Percentiles rank a stretch among this genome's conserved stretches.
Conservation (phyloP, 2,797 vertebrate species). For the Adrianichthys oophorus region DNA sequence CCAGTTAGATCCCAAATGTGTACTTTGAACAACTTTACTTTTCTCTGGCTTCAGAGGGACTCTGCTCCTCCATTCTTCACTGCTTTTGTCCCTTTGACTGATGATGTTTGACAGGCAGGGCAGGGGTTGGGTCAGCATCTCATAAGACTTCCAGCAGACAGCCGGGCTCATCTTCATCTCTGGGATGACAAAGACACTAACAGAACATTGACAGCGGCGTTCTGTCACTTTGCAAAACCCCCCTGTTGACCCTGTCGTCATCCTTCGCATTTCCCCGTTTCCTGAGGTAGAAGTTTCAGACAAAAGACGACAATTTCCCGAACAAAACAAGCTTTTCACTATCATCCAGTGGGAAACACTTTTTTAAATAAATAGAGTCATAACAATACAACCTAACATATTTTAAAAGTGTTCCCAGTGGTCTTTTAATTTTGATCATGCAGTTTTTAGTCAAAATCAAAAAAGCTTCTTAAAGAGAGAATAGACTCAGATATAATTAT, state of each 20-base stretch:
- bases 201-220: slow-evolving; percentile 33
- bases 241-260: slow-evolving; percentile 18
- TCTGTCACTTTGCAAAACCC: slow-evolving; percentile 43
- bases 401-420: too few relatives aligned
- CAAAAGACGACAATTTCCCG: slow-evolving; percentile 40
- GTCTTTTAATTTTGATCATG: too few relatives aligned
- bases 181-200: slow-evolving; percentile 40
- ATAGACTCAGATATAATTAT: too few relatives aligned
- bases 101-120: slow-evolving; percentile 53
- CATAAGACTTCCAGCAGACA: slow-evolving; percentile 48
- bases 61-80: slow-evolving; percentile 14
- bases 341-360: too few relatives aligned
- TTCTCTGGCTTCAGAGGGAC: slow-evolving; percentile 16
- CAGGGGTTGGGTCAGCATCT: slow-evolving; percentile 48
- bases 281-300: slow-evolving; percentile 48
- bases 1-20: slow-evolving; percentile 10
- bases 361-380: too few relatives aligned
- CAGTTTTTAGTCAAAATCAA: too few relatives aligned
- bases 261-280: slow-evolving; percentile 14
- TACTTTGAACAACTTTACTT: slow-evolving; percentile 12
- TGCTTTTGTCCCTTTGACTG: slow-evolving; percentile 28
- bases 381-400: too few relatives aligned
- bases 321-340: slow-evolving; percentile 15
- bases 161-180: slow-evolving; percentile 23
- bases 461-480: too few relatives aligned